These are phyloP conservation scores for Diarsia dahlii DNA, from an alignment of 2,888 invertebrate genomes.

Conservation along the genomic window DNA sequence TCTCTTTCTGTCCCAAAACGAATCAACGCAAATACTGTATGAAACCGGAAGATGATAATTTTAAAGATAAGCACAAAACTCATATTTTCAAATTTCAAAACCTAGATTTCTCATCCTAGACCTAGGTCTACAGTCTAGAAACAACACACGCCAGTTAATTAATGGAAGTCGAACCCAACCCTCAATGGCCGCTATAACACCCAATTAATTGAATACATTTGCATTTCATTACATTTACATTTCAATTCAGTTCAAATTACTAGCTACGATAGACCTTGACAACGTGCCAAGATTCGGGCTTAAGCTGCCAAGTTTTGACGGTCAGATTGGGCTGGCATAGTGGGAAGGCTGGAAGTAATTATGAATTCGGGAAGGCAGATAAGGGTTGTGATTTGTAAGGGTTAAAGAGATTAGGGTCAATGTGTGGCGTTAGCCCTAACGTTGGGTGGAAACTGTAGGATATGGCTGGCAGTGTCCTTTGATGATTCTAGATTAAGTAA, in stretches of 20 bases:
- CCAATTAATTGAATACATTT: slow-evolving; percentile 80
- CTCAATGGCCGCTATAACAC: slow-evolving; percentile 56
- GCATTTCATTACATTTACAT: slow-evolving; percentile 78
- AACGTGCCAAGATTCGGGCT: slow-evolving; percentile 53
- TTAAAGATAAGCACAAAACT: background rate
- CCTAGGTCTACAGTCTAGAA: slow-evolving; percentile 21
- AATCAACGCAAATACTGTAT: no score
- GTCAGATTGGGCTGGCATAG: slow-evolving; percentile 35
- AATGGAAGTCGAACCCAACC: slow-evolving; percentile 63
- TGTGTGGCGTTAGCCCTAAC: background rate
- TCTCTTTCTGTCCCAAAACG: no score
- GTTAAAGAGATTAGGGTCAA: slow-evolving; percentile 43
- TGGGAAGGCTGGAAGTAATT: slow-evolving; percentile 39
- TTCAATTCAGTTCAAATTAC: slow-evolving; percentile 74
- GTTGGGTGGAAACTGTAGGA: background rate
- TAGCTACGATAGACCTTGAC: slow-evolving; percentile 44
- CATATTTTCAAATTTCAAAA: background rate
- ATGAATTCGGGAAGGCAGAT: slow-evolving; percentile 28
- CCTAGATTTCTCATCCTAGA: background rate
- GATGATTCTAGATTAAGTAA: background rate
- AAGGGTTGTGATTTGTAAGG: slow-evolving; percentile 23
- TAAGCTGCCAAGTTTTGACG: slow-evolving; percentile 43
- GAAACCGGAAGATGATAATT: no score
- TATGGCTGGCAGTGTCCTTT: background rate
- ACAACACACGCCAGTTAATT: slow-evolving; percentile 43